Evolutionary conservation across 2,888 invertebrate species (phyloP).

Genomic region (Philereme transversata): DNA sequence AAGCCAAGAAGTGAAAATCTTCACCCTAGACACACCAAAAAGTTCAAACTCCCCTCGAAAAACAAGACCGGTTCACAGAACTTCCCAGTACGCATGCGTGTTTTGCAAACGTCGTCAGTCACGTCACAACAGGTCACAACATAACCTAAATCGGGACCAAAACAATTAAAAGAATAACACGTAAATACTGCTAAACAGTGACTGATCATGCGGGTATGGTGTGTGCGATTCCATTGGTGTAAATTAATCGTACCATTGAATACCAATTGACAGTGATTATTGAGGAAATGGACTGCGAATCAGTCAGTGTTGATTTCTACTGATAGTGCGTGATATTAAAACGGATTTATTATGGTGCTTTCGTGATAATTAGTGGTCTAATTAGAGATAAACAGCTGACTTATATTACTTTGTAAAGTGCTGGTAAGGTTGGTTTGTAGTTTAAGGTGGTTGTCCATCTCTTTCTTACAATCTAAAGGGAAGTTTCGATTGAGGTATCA

Average conservation of each 20-base stretch:
- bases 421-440: slow-evolving; percentile 21
- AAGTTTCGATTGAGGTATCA: not conserved
- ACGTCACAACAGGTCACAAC: slow-evolving; percentile 16
- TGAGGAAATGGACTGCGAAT: slow-evolving; percentile 9
- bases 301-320: slow-evolving; percentile 12
- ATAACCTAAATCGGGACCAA: slow-evolving; percentile 29
- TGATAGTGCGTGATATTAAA: slow-evolving; percentile 1
- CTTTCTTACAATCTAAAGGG: slow-evolving; percentile 32
- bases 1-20: too few species aligned
- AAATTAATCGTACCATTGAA: slow-evolving; percentile 49
- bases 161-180: slow-evolving; percentile 5
- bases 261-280: slow-evolving; percentile 45
- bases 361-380: too few species aligned
- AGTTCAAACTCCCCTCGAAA: slow-evolving; percentile 11
- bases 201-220: slow-evolving; percentile 33
- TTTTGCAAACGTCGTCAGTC: slow-evolving; percentile 14
- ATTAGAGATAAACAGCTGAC: too few species aligned
- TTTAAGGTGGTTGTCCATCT: slow-evolving; percentile 46
- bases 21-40: not conserved
- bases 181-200: slow-evolving; percentile 34
- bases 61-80: slow-evolving; percentile 5
- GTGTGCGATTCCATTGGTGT: slow-evolving; percentile 32
- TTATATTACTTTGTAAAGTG: slow-evolving; percentile 6
- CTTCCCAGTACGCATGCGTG: slow-evolving; percentile 20
- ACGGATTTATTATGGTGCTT: slow-evolving; percentile 12